Base-by-base conservation (phyloP, 2,888 invertebrate genomes). In the Mesorhabditis spiculigera region DNA sequence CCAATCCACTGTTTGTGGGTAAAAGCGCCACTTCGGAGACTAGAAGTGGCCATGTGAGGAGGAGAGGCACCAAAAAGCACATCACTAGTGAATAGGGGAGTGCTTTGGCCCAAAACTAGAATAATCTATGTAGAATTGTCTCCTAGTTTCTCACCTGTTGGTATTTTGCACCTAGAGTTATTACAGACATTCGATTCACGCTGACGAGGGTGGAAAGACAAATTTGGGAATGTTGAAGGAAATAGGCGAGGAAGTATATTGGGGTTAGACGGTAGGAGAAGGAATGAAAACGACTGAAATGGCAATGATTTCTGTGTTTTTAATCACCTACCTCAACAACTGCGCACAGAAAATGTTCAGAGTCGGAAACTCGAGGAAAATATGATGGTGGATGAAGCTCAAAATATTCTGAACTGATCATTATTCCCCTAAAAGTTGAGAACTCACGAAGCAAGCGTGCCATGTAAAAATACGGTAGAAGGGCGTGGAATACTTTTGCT, bases 351-450 rank as follows among this genome's bases (percentile, higher is more conserved):
- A 50, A 50, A 50, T 50, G 58, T 50, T 50, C 58, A 50, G 58
- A 10, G 58, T 50, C 10, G 58, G 58, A n/a, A 50, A 50, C n/a
- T 50, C 58, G 58, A 50, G 10, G 58, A 50, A 50, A n/a, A 50
- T 10, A 50, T 50, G 58, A 50, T 13, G 8, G 58, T 50, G 58
- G 58, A 50, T 13, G n/a, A 50, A 50, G n/a, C 58, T 13, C 10
- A 50, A 50, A n/a, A 50, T 50, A 50, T n/a, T n/a, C 58, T 50
- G 58, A 50, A 50, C 58, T 50, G n/a, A 50, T 50, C n/a, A n/a
- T 13, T 3, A 10, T 1, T 50, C n/a, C n/a, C 58, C 58, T n/a
- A 50, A 50, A 50, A 1, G 28, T 28, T 28, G 28, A 28, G 28
- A 50, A 50, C 58, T n/a, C 58, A 50, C 58, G 10, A n/a, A 10